Conservation (phyloP, 2,888 invertebrate genomes). For the Escarpia spicata region DNA sequence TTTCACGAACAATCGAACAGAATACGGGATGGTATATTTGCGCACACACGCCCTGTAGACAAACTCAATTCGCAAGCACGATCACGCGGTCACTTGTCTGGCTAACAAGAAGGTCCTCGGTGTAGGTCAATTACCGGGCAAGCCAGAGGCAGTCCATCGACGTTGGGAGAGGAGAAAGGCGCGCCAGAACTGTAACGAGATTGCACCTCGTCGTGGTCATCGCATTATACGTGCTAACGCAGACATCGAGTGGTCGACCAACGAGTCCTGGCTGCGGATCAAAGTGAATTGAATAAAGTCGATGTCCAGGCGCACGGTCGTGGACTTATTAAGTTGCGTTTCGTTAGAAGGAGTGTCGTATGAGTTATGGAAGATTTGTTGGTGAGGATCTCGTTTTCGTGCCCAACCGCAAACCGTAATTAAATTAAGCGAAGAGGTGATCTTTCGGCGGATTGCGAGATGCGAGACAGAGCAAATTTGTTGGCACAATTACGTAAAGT, state of each 20-base stretch:
- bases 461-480: background rate
- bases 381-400: background rate
- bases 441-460: background rate
- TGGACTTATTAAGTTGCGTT: background rate
- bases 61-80: background rate
- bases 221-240: background rate
- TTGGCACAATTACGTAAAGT: background rate
- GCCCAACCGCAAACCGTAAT: background rate
- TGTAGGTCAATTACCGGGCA: background rate
- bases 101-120: background rate
- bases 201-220: background rate
- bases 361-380: background rate
- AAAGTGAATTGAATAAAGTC: background rate
- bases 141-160: background rate
- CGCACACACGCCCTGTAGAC: background rate
- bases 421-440: background rate
- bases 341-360: background rate
- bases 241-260: background rate
- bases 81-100: background rate
- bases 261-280: background rate
- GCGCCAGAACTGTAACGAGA: background rate
- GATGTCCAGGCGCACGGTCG: background rate
- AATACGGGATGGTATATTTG: background rate
- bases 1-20: background rate
- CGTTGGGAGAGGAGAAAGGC: background rate